These are phyloP conservation scores for Drosophila histrio DNA, from an alignment of 2,888 invertebrate genomes.

Conservation along the genomic window DNA sequence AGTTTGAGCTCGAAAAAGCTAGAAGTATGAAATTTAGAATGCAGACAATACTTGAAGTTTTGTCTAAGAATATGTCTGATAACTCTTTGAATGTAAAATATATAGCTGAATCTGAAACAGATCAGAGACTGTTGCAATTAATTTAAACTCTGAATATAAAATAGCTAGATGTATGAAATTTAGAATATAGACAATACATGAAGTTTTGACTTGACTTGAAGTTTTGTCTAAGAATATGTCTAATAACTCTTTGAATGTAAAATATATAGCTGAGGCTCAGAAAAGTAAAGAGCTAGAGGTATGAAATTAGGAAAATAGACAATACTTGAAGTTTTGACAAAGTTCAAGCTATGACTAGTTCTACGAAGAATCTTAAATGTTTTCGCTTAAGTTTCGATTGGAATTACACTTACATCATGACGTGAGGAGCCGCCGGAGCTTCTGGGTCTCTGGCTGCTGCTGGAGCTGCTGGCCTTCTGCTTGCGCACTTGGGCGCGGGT, in stretches of 20 bases:
- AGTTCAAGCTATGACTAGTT: no score
- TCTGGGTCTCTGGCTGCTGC: conserved; percentile 77
- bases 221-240: no score
- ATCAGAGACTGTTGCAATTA: no score
- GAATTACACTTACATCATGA: conserved; percentile 54
- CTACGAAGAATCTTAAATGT: not conserved
- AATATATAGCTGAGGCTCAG: not conserved
- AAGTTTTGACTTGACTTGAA: no score
- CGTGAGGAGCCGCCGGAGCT: conserved; percentile 61
- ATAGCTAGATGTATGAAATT: no score
- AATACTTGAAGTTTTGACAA: no score
- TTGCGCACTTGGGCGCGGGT: conserved; percentile 88
- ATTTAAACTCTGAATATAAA: no score
- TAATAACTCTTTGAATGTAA: not conserved
- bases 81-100: no score
- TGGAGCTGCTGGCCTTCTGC: conserved; percentile 83
- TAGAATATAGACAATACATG: no score
- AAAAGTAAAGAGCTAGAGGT: not conserved
- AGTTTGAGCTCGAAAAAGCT: no score
- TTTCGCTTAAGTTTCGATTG: not conserved
- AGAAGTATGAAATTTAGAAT: not conserved
- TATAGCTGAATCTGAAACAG: no score
- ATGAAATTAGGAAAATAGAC: not conserved
- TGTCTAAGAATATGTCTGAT: no score
- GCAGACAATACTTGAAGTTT: not conserved